Percentiles rank a stretch among this genome's conserved stretches.
These are phyloP conservation scores for Cosmorhoe ocellata DNA, from an alignment of 2,888 invertebrate species.

Conservation along the genomic window DNA sequence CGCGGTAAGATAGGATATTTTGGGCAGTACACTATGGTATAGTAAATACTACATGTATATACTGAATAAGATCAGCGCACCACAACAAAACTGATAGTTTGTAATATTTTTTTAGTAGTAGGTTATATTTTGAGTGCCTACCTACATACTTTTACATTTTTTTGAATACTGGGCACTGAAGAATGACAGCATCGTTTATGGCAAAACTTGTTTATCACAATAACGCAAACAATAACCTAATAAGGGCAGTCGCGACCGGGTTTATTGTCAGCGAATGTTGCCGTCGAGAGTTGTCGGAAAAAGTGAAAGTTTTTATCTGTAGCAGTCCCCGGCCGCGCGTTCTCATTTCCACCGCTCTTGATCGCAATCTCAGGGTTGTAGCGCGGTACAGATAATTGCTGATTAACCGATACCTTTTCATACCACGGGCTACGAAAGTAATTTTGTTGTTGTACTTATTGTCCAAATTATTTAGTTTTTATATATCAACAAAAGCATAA, in stretches of 20 bases:
- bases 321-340: constrained; percentile 65
- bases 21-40: no score
- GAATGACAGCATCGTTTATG: constrained; percentile 43
- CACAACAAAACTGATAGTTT: no score
- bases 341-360: constrained; percentile 73
- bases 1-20: no score
- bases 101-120: no score
- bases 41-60: no score
- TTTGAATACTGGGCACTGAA: constrained; percentile 2
- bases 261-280: constrained; percentile 69
- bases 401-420: constrained; percentile 42
- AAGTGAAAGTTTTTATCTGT: constrained; percentile 80
- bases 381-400: constrained; percentile 50
- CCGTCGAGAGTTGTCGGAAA: constrained; percentile 70
- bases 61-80: no score
- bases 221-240: constrained; percentile 68
- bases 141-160: no score
- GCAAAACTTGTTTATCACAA: constrained; percentile 63
- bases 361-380: constrained; percentile 70
- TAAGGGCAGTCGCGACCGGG: constrained; percentile 64
- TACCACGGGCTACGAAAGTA: background rate
- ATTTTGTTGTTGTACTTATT: background rate
- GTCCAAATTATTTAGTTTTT: no score
- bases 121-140: no score
- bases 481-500: no score